phyloP scores from a whole-genome alignment of 1,140 invertebrate species.

The Zaprionus capensis region DNA sequence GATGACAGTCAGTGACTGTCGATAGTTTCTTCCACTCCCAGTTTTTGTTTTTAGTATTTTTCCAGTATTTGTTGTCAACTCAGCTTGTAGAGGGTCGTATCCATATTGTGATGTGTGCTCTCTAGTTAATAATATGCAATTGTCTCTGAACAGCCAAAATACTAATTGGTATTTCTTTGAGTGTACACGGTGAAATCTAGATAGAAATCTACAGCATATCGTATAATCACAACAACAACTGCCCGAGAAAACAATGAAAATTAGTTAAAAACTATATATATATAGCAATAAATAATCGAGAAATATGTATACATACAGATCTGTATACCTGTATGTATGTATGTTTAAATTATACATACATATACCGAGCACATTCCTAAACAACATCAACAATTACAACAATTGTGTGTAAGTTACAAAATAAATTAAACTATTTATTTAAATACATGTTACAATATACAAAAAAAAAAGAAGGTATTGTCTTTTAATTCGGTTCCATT shows the following conservation, averaged over 20 bases:
- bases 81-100: constrained; percentile 32
- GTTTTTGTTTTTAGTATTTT: constrained; percentile 8
- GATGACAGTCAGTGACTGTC: not conserved
- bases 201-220: constrained; percentile 14
- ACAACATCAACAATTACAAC: constrained; percentile 51
- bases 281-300: constrained; percentile 42
- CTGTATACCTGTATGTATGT: constrained; percentile 35
- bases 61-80: constrained; percentile 35
- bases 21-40: constrained; percentile 4
- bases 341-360: constrained; percentile 58
- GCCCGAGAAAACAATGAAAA: constrained; percentile 37
- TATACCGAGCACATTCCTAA: constrained; percentile 74
- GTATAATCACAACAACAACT: constrained; percentile 34
- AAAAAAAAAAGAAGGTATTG: constrained; percentile 17
- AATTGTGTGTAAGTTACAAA: constrained; percentile 71
- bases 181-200: constrained; percentile 3
- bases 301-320: constrained; percentile 5
- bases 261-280: constrained; percentile 26
- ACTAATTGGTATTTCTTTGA: constrained; percentile 3
- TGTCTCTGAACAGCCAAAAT: constrained; percentile 1
- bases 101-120: constrained; percentile 81
- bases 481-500: not conserved
- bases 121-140: constrained; percentile 41
- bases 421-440: constrained; percentile 83
- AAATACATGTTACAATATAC: constrained; percentile 51